Conservation (phyloP, 2,113 vertebrate genomes). For the Perca flavescens region DNA sequence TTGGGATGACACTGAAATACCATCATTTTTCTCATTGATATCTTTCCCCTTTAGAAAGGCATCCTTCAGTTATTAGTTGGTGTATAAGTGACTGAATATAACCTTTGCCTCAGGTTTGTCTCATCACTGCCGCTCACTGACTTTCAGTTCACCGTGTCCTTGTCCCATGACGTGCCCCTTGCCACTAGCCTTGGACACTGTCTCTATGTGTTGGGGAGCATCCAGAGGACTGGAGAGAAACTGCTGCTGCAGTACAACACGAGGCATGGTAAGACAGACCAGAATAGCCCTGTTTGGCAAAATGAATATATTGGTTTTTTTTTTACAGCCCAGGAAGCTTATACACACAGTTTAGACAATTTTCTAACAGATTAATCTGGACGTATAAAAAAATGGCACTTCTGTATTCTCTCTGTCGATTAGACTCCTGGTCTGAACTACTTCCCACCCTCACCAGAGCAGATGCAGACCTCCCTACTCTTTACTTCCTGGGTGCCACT, state of each 20-base stretch:
- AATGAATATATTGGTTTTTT: background rate
- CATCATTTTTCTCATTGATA: background rate
- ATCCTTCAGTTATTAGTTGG: background rate
- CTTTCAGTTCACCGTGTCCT: slow-evolving; percentile 84
- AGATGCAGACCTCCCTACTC: slow-evolving; percentile 77
- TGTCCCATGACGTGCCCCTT: slow-evolving; percentile 86
- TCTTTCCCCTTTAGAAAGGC: background rate
- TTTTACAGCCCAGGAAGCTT: background rate
- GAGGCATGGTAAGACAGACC: slow-evolving; percentile 67
- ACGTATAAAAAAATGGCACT: background rate
- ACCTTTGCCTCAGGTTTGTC: slow-evolving; percentile 79
- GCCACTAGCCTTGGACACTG: slow-evolving; percentile 69
- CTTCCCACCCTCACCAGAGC: slow-evolving; percentile 83
- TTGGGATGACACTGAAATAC: background rate
- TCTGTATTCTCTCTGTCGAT: slow-evolving; percentile 16
- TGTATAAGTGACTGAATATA: background rate
- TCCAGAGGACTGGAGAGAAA: slow-evolving; percentile 85
- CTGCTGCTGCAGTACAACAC: slow-evolving; percentile 82
- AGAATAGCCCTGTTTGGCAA: background rate
- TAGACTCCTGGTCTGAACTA: slow-evolving; percentile 85
- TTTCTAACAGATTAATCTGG: background rate
- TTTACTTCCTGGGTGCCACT: slow-evolving; percentile 83
- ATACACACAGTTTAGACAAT: background rate
- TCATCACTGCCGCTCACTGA: slow-evolving; percentile 84
- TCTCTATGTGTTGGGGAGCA: slow-evolving; percentile 83